Evolutionary conservation across 2,888 invertebrate species (phyloP).

Genomic region (Notocelia uddmanniana): DNA sequence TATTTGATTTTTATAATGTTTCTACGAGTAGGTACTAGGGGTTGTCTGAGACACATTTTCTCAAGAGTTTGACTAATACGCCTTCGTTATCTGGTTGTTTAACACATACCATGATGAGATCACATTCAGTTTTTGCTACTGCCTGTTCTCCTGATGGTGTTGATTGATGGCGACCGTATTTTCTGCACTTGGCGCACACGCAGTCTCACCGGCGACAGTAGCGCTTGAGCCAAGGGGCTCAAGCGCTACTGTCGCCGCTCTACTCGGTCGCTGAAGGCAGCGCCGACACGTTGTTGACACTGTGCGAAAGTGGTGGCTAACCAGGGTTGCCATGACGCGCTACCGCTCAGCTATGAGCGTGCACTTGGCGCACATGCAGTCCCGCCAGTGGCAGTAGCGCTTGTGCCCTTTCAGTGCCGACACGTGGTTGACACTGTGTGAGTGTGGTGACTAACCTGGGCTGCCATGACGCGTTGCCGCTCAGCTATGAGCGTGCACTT

Average conservation of each 20-base stretch:
- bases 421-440: conserved; percentile 1
- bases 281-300: conserved; percentile 83
- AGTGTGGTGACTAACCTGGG: conserved; percentile 87
- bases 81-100: too few relatives aligned
- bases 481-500: conserved; percentile 99
- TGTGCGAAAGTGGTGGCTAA: conserved; percentile 57
- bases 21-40: too few relatives aligned
- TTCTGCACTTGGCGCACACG: conserved; percentile 99
- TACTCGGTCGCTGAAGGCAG: too few relatives aligned
- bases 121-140: too few relatives aligned
- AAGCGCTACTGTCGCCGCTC: too few relatives aligned
- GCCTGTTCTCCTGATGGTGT: too few relatives aligned
- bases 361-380: conserved; percentile 99
- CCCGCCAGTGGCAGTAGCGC: conserved; percentile 98
- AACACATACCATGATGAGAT: too few relatives aligned
- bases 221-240: conserved; percentile 97
- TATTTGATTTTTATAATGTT: neutral
- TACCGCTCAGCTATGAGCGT: conserved; percentile 85
- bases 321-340: conserved; percentile 94
- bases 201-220: conserved; percentile 99
- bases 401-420: conserved; percentile 96
- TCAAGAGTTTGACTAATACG: too few relatives aligned
- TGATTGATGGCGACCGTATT: too few relatives aligned
- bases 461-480: conserved; percentile 99
- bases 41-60: too few relatives aligned